Evolutionary conservation across 1,140 invertebrate genomes (phyloP), one percentile per base, ranked within the genome.

Genomic region (Macrotrachela quadricornifera): DNA sequence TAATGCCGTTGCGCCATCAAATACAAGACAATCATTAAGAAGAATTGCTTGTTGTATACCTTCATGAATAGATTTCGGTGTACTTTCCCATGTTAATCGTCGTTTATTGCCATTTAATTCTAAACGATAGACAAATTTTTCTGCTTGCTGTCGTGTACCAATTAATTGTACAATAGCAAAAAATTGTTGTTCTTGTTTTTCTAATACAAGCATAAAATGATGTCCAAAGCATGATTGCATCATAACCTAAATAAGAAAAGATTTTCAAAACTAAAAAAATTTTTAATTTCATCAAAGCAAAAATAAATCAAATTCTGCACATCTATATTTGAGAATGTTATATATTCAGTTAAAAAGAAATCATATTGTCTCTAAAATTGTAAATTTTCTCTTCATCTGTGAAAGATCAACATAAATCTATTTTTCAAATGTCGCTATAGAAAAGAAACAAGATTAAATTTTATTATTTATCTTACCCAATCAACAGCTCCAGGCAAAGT

Each of bases 191-290:
- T 73, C 91, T 72, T 99, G 92, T 70, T 99, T 99, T 71, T 99
- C 92, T 30, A 99, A 74, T 15, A 99, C 90, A 53, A 99, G 75
- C 91, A 99, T 97, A 67, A 97, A 99, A 71, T 96, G 84, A 65
- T 94, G 86, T 51, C 85, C 85, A 69, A 95, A 99, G 71, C 92
- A 97, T 11, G 86, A 91, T 67, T 99, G 92, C 90, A 99, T 96
- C 92, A 97, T 99, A 0, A 97, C 21, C 21, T 30, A 30, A 4
- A 30, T 30, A 30, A 30, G 8, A 8, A 30, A 30, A 30, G n/a
- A n/a, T n/a, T n/a, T n/a, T n/a, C n/a, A n/a, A n/a, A n/a, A n/a
- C n/a, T n/a, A n/a, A n/a, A n/a, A n/a, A n/a, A n/a, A n/a, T n/a
- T n/a, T n/a, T n/a, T n/a, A n/a, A n/a, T n/a, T n/a, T n/a, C n/a